Percentiles rank a stretch among this genome's conserved stretches.
These are phyloP conservation scores for Sylvia borin DNA, from an alignment of 2,797 vertebrate genomes.

Conservation along the genomic window DNA sequence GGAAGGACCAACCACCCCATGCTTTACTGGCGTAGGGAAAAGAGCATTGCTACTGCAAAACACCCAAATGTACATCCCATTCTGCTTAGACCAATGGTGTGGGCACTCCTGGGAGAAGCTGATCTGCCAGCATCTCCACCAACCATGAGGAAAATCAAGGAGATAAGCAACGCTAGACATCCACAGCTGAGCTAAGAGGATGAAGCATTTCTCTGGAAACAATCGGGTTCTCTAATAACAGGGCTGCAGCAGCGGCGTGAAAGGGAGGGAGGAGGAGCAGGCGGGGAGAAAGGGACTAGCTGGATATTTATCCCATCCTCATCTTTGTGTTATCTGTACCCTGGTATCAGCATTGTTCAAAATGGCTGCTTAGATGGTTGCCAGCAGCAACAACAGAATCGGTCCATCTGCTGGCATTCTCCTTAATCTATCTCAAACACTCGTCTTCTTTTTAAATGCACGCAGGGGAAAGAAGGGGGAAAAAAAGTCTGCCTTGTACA, in stretches of 20 bases:
- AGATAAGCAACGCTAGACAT: not conserved
- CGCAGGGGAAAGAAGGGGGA: not conserved
- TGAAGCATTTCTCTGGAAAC: slow-evolving; percentile 55
- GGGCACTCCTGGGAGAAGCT: not conserved
- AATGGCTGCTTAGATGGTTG: slow-evolving; percentile 70
- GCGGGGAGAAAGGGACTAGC: slow-evolving; percentile 59
- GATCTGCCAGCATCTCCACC: not conserved
- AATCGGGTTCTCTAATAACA: slow-evolving; percentile 55
- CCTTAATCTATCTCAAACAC: slow-evolving; percentile 73
- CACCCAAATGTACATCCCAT: not conserved
- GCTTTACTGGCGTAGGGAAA: not conserved
- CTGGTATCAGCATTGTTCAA: slow-evolving; percentile 66
- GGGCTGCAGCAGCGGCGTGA: not conserved
- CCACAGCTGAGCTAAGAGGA: not conserved
- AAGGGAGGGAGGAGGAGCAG: slow-evolving; percentile 62
- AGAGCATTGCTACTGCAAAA: not conserved
- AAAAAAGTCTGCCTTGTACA: slow-evolving; percentile 44
- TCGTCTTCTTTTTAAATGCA: slow-evolving; percentile 69
- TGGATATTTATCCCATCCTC: slow-evolving; percentile 69
- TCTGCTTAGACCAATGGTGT: not conserved
- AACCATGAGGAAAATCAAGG: not conserved
- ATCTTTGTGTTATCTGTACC: slow-evolving; percentile 65
- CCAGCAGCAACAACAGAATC: slow-evolving; percentile 67
- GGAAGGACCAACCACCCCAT: not conserved
- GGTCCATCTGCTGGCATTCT: slow-evolving; percentile 74